phyloP scores from a whole-genome alignment of 2,888 invertebrate species.

The Parapristionchus giblindavisi region DNA sequence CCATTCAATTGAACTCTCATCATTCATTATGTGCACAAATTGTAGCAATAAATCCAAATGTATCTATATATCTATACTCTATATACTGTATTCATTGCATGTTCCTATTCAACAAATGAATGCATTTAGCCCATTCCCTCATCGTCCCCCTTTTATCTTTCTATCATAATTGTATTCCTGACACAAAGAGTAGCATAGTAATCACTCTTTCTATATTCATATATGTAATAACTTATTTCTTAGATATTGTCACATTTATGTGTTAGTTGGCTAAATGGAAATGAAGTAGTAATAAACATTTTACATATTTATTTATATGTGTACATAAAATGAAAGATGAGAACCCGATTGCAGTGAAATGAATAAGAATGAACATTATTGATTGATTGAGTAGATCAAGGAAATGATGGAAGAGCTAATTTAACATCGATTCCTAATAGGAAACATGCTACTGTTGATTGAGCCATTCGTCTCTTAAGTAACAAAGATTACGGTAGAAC shows the following conservation, averaged over 20 bases:
- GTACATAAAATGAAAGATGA: constrained; percentile 16
- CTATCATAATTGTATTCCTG: too few species aligned
- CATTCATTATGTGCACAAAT: constrained; percentile 19
- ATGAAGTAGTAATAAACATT: too few species aligned
- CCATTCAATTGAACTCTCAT: constrained; percentile 19
- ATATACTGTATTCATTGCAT: constrained; percentile 18
- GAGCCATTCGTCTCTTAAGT: constrained; percentile 62
- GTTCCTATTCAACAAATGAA: not conserved
- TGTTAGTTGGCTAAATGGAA: too few species aligned
- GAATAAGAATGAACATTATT: not conserved
- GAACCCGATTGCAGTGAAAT: not conserved
- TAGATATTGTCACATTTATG: too few species aligned
- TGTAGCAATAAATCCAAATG: constrained; percentile 27
- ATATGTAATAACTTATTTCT: too few species aligned
- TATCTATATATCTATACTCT: constrained; percentile 20
- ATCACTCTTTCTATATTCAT: too few species aligned
- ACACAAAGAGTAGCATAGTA: too few species aligned
- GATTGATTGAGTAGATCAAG: constrained; percentile 25
- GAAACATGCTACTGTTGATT: constrained; percentile 68
- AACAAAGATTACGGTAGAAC: too few species aligned
- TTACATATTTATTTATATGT: too few species aligned
- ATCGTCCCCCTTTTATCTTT: constrained; percentile 5
- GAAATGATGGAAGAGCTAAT: constrained; percentile 53
- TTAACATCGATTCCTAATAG: constrained; percentile 68
- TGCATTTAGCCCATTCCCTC: constrained; percentile 20